phyloP scores from a whole-genome alignment of 1,140 invertebrate species.

The Anastrepha obliqua region DNA sequence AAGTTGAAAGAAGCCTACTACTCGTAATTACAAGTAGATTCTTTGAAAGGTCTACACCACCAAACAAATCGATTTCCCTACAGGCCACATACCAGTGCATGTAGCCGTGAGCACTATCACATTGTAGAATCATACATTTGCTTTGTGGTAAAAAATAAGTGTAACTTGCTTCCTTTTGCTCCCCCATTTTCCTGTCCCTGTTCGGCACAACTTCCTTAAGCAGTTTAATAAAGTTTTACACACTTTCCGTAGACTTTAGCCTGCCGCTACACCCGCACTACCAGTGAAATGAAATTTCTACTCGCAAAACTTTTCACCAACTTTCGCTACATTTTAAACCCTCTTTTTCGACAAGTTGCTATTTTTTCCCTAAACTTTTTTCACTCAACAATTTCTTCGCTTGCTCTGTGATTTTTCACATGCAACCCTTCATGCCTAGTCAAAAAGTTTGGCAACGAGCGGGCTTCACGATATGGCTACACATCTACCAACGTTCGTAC shows the following conservation, averaged over 20 bases:
- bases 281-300: constrained; percentile 36
- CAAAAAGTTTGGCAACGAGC: constrained; percentile 24
- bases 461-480: background rate
- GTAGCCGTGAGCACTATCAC: background rate
- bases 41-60: no score
- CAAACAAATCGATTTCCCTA: background rate
- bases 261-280: background rate
- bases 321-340: constrained; percentile 27
- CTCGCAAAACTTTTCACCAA: constrained; percentile 5
- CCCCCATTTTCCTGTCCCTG: no score
- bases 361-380: constrained; percentile 15
- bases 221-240: constrained; percentile 40
- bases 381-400: background rate
- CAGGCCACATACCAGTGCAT: background rate
- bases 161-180: background rate
- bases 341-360: constrained; percentile 35
- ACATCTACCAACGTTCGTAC: no score
- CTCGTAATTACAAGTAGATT: no score
- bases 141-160: background rate
- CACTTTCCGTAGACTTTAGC: background rate
- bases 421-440: constrained; percentile 10
- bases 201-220: background rate
- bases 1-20: no score
- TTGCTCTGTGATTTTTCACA: constrained; percentile 47
- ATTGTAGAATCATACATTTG: constrained; percentile 11